A percentile compares a stretch with the other conserved stretches of the same genome.
Evolutionary conservation across 2,888 invertebrate genomes (phyloP).

Genomic region (Erebia ligea): DNA sequence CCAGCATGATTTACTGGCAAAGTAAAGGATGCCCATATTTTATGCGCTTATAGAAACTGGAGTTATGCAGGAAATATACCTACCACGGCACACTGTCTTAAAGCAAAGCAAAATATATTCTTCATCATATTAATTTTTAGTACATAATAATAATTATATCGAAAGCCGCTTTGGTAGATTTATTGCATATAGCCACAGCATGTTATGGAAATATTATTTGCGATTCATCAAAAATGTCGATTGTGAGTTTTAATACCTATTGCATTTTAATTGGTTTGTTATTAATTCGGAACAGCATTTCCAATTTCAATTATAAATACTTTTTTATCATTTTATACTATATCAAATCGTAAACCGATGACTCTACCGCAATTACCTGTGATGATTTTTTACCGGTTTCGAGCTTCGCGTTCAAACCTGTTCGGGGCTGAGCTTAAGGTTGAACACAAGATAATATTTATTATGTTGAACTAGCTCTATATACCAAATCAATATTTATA

Average conservation of each 20-base stretch:
- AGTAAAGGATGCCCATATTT: slow-evolving; percentile 38
- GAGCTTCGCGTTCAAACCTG: slow-evolving; percentile 73
- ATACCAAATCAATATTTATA: too few species aligned
- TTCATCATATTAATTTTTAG: background rate
- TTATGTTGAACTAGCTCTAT: slow-evolving; percentile 40
- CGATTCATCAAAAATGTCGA: slow-evolving; percentile 13
- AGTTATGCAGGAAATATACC: slow-evolving; percentile 22
- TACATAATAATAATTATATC: background rate
- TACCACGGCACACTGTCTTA: slow-evolving; percentile 16
- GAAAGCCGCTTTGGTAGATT: slow-evolving; percentile 3
- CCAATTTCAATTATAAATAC: slow-evolving; percentile 54
- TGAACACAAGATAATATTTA: slow-evolving; percentile 42
- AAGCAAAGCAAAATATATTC: background rate
- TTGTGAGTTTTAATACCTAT: slow-evolving; percentile 28
- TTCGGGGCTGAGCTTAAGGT: slow-evolving; percentile 70
- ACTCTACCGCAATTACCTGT: slow-evolving; percentile 74
- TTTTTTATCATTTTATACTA: slow-evolving; percentile 48
- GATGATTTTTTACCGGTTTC: slow-evolving; percentile 79
- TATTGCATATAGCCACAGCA: slow-evolving; percentile 1
- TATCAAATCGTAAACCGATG: slow-evolving; percentile 65
- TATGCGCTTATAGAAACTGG: slow-evolving; percentile 36
- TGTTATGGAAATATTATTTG: slow-evolving; percentile 8
- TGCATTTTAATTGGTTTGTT: slow-evolving; percentile 24
- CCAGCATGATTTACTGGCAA: slow-evolving; percentile 38
- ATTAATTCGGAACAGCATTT: slow-evolving; percentile 22